phyloP scores from a whole-genome alignment of 2,113 vertebrate species.

The Campylomormyrus numenius region DNA sequence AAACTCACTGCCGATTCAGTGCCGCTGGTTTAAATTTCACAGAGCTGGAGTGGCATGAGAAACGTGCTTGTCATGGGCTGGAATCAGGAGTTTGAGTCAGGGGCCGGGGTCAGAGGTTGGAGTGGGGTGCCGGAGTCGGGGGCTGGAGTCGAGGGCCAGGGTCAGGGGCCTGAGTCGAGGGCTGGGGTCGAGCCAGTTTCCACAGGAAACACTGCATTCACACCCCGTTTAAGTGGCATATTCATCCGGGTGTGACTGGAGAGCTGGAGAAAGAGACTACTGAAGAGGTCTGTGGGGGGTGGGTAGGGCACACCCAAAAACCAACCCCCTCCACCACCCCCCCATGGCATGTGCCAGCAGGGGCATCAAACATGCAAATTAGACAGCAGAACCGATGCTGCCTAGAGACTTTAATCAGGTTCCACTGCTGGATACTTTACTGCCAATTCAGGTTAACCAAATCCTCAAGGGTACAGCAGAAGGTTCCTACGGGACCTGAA shows the following conservation, averaged over 20 bases:
- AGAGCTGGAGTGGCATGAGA: not conserved
- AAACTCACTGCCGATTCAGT: not conserved
- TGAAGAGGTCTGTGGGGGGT: not conserved
- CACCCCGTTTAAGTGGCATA: not conserved
- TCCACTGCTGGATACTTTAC: not conserved
- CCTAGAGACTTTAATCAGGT: not conserved
- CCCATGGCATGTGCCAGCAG: not conserved
- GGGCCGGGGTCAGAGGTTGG: too few relatives aligned
- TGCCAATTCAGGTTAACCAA: not conserved
- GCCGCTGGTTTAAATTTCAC: not conserved
- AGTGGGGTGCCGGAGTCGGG: too few relatives aligned
- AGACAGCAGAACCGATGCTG: not conserved
- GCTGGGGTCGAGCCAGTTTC: not conserved
- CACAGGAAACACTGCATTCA: not conserved
- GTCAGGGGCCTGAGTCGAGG: too few relatives aligned
- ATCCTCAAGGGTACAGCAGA: not conserved
- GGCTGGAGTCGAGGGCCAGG: too few relatives aligned
- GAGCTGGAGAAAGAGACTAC: not conserved
- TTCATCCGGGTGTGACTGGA: not conserved
- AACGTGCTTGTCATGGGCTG: too few relatives aligned
- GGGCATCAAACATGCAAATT: not conserved
- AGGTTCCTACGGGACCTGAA: not conserved
- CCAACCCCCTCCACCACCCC: not conserved
- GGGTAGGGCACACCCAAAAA: not conserved
- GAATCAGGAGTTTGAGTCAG: not conserved